Evolutionary conservation across 2,888 invertebrate species (phyloP), one percentile per base, ranked within the genome.

Genomic region (Gastrophysa polygoni): DNA sequence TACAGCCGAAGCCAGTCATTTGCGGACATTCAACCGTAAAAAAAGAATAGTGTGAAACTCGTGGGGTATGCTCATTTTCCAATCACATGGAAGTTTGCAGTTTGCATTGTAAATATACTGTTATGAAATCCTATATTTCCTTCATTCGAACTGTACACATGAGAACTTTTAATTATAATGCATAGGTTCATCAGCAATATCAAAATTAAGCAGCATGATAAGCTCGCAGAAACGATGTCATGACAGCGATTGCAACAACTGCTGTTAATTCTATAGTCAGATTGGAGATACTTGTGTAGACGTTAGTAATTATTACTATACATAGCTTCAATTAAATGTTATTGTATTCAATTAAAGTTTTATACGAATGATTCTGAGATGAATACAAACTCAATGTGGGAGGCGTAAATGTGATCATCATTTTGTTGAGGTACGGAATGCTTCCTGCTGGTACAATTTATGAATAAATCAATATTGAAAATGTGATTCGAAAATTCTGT

Each of bases 291-390:
- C 38, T 38, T 6, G 38, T 38, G 38, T 2, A 38, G n/a, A 38
- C 14, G 38, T 32, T 10, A 38, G 14, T 50, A 28, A 50, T 50
- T 28, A 50, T 28, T 18, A 11, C 50, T 50, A n/a, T 50, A 50
- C 50, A 28, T 28, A 50, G 50, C 50, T 29, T 29, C 50, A 50
- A 50, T 50, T 50, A 50, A 32, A 29, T 32, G 50, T 32, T 16
- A 50, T 50, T 50, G 17, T 28, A 32, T 38, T 38, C 11, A 11
- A 32, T 16, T 50, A 50, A 50, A 17, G n/a, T 14, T 50, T 50
- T 21, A 50, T 50, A 29, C 17, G 10, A 28, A 17, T 16, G 50
- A 50, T 50, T 32, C 32, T 21, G 10, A 1, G 14, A 28, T n/a
- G 29, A 29, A 50, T 50, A 50, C 32, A n/a, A 38, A 38, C 14